Conservation (phyloP, 2,113 vertebrate genomes). For the Oophaga pumilio region DNA sequence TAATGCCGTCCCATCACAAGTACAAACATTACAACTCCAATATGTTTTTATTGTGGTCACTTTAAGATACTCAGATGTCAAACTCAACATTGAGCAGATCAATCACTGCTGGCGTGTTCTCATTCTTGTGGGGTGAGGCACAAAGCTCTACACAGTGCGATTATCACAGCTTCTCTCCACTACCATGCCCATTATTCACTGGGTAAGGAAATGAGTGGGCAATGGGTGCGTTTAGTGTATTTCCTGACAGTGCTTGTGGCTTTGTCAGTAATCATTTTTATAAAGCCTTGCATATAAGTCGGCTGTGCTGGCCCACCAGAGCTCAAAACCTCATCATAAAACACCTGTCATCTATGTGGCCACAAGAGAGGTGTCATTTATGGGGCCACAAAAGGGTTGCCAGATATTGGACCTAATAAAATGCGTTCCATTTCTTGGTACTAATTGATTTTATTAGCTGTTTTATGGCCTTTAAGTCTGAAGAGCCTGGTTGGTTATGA, state of each 20-base stretch:
- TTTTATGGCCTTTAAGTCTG: no score
- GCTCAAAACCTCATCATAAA: neutral
- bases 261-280: neutral
- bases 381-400: neutral
- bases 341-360: neutral
- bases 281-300: neutral
- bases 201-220: neutral
- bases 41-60: conserved; percentile 53
- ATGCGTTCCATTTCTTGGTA: no score
- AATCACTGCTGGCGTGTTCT: neutral
- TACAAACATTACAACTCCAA: conserved; percentile 42
- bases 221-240: neutral
- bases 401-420: neutral
- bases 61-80: conserved; percentile 35
- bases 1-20: conserved; percentile 10
- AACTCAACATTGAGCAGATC: neutral
- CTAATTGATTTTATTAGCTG: no score
- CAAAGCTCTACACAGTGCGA: neutral
- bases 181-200: neutral
- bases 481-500: no score
- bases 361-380: neutral
- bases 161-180: conserved; percentile 10
- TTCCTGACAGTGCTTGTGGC: neutral
- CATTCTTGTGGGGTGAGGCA: conserved; percentile 29
- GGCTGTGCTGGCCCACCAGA: neutral